Percentiles rank a stretch among this genome's conserved stretches.
phyloP scores from a whole-genome alignment of 2,797 vertebrate genomes.

The Rhodeus uyekii region DNA sequence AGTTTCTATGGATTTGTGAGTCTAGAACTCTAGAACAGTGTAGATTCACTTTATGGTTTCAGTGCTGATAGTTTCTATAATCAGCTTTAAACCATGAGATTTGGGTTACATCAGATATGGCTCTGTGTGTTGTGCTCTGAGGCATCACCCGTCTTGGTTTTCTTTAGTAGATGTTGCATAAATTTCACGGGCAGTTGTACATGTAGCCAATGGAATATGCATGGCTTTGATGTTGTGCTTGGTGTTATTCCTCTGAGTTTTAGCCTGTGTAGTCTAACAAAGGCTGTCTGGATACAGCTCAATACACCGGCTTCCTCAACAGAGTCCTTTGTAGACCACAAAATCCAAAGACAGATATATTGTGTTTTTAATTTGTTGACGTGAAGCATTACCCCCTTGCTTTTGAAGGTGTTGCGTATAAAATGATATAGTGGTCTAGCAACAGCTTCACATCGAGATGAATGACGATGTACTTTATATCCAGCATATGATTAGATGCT shows the following conservation, averaged over 20 bases:
- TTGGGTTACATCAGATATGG: neutral
- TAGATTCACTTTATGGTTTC: no score
- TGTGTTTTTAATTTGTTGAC: neutral
- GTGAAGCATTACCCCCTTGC: neutral
- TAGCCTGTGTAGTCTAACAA: constrained; percentile 19
- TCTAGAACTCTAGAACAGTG: no score
- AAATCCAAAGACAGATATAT: neutral
- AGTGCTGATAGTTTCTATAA: no score
- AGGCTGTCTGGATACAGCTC: constrained; percentile 11
- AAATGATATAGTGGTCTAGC: neutral
- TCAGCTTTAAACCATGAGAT: constrained; percentile 13
- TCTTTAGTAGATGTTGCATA: constrained; percentile 13
- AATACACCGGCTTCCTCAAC: neutral
- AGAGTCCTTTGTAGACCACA: neutral
- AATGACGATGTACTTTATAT: neutral
- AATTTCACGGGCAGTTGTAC: constrained; percentile 32
- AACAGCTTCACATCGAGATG: neutral
- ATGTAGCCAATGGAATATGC: constrained; percentile 31
- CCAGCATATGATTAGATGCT: constrained; percentile 6
- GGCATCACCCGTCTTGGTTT: constrained; percentile 4
- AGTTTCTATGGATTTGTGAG: constrained; percentile 14
- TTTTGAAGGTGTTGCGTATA: neutral
- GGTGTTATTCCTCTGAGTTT: constrained; percentile 4
- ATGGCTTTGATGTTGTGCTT: constrained; percentile 31
- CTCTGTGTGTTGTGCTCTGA: neutral